phyloP scores from a whole-genome alignment of 92 coral and sea anemone species.

The Hydrozoanthus gracilis region DNA sequence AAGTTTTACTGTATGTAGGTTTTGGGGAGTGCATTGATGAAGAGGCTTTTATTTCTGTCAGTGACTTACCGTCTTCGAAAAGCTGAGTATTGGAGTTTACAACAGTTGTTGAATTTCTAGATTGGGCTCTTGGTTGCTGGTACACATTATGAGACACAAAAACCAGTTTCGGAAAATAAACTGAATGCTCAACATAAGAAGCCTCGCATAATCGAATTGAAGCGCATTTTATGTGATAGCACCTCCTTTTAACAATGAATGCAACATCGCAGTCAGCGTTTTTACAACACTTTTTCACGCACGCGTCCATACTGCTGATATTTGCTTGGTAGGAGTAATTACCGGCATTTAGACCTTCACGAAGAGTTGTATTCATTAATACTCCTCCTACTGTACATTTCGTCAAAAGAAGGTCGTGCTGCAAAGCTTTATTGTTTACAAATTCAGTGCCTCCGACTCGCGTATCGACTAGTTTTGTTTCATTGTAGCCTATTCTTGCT shows the following conservation, averaged over 20 bases:
- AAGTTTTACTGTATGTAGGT: background rate
- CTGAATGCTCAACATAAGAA: conserved; percentile 3
- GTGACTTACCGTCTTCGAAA: background rate
- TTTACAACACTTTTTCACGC: conserved; percentile 44
- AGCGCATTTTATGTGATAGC: conserved; percentile 53
- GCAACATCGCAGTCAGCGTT: conserved; percentile 50
- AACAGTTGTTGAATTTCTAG: background rate
- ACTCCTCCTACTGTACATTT: conserved; percentile 6
- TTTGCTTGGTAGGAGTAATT: conserved; percentile 11
- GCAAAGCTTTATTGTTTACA: background rate
- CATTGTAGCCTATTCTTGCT: background rate
- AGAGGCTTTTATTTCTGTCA: background rate
- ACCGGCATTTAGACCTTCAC: conserved; percentile 11
- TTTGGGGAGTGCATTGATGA: background rate
- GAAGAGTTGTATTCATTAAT: conserved; percentile 31
- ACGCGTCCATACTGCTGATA: conserved; percentile 31
- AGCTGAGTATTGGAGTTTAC: background rate
- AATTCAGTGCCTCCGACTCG: background rate
- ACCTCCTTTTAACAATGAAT: conserved; percentile 48
- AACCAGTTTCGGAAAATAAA: conserved; percentile 17
- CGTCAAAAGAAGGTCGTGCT: background rate
- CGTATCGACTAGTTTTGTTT: background rate
- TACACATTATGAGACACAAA: background rate
- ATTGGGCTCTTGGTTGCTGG: background rate
- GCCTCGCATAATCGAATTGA: conserved; percentile 39